Percentiles rank a stretch among this genome's conserved stretches.
Evolutionary conservation across 2,113 vertebrate genomes (phyloP).

Genomic region (Excalfactoria chinensis): DNA sequence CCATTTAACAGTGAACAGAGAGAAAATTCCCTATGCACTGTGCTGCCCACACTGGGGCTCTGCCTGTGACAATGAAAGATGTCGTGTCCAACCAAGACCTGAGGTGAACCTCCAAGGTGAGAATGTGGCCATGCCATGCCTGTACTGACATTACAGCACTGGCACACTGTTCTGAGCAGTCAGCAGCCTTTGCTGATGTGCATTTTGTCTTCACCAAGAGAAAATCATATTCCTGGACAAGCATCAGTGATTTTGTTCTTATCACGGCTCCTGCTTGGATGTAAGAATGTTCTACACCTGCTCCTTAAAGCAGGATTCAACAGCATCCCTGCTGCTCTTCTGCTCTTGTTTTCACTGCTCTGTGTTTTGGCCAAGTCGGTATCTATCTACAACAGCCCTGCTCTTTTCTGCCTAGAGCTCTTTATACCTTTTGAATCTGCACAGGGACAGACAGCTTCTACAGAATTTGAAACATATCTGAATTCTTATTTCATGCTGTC

Average conservation of each 20-base stretch:
- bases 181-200: neutral
- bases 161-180: neutral
- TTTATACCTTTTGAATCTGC: neutral
- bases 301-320: neutral
- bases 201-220: neutral
- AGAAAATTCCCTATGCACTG: accelerated
- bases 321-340: neutral
- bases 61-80: neutral
- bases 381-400: neutral
- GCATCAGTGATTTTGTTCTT: neutral
- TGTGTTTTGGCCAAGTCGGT: neutral
- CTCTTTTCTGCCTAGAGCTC: neutral
- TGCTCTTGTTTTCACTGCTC: accelerated
- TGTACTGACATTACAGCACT: neutral
- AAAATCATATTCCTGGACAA: neutral
- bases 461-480: neutral
- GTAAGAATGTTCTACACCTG: neutral
- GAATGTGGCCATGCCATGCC: neutral
- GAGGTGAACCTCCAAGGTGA: neutral
- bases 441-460: neutral
- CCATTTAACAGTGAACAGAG: neutral
- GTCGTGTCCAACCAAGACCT: accelerated
- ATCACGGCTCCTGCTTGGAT: neutral
- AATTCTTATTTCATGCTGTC: neutral
- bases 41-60: neutral